Evolutionary conservation across 2,797 vertebrate species (phyloP).

Genomic region (Poeciliopsis gracilis): DNA sequence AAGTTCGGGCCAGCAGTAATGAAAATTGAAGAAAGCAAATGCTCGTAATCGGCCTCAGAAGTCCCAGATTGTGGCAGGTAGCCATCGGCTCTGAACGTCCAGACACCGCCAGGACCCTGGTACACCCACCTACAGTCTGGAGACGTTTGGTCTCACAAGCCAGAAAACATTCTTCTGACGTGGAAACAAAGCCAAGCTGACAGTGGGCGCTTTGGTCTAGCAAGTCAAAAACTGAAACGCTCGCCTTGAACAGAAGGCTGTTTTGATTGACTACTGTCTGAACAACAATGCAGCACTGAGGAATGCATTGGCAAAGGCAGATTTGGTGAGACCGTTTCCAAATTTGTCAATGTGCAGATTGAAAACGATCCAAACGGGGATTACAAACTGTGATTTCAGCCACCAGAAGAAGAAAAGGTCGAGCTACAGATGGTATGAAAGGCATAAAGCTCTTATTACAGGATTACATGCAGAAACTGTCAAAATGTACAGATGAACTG

Average conservation of each 20-base stretch:
- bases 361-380: neutral
- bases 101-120: conserved; percentile 1
- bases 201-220: conserved; percentile 10
- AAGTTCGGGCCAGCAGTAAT: neutral
- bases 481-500: neutral
- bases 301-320: neutral
- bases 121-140: conserved; percentile 31
- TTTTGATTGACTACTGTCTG: conserved; percentile 9
- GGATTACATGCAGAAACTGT: conserved; percentile 2
- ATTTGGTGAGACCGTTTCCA: neutral
- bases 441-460: neutral
- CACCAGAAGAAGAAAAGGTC: conserved; percentile 14
- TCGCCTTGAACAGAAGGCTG: conserved; percentile 9
- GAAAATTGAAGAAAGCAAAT: neutral
- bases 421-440: conserved; percentile 7
- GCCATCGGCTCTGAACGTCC: conserved; percentile 3
- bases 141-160: conserved; percentile 14
- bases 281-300: neutral
- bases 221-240: conserved; percentile 13
- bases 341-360: neutral
- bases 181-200: conserved; percentile 24
- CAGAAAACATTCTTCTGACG: conserved; percentile 19
- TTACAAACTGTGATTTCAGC: neutral
- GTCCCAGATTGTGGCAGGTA: neutral
- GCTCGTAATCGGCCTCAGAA: neutral